phyloP scores from a whole-genome alignment of 2,888 invertebrate species.

The Ethmia dodecea region DNA sequence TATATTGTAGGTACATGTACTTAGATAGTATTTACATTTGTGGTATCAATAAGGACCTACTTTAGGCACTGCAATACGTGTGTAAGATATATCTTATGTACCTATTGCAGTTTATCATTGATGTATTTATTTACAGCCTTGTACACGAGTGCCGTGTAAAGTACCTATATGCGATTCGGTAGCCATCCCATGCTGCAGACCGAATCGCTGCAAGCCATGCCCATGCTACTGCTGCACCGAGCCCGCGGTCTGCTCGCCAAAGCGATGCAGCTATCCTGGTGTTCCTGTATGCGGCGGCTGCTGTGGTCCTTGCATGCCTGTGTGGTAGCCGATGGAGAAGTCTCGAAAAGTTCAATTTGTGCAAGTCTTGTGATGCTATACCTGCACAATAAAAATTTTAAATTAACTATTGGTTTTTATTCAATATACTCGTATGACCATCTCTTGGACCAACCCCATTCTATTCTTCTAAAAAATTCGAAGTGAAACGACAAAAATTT shows the following conservation, averaged over 20 bases:
- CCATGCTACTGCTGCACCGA: conserved; percentile 73
- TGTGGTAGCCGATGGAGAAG: conserved; percentile 41
- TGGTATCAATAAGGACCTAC: too few relatives aligned
- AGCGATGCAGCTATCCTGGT: conserved; percentile 63
- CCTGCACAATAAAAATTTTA: not conserved
- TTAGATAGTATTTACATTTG: too few relatives aligned
- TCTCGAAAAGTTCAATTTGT: not conserved
- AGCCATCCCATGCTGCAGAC: conserved; percentile 73
- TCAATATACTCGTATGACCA: too few relatives aligned
- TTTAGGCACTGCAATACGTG: too few relatives aligned
- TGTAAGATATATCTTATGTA: too few relatives aligned
- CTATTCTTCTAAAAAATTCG: too few relatives aligned
- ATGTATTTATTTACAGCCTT: conserved; percentile 8
- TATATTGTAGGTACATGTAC: too few relatives aligned
- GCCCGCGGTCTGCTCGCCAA: conserved; percentile 50
- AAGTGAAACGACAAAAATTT: too few relatives aligned
- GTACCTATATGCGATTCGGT: conserved; percentile 40
- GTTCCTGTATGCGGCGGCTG: conserved; percentile 51
- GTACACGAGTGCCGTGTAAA: conserved; percentile 11
- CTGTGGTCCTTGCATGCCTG: conserved; percentile 66
- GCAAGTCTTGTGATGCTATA: conserved; percentile 1
- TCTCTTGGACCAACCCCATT: too few relatives aligned
- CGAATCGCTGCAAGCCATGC: conserved; percentile 74
- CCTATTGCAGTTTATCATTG: too few relatives aligned
- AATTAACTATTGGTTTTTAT: not conserved